Evolutionary conservation across 2,113 vertebrate species (phyloP).

Genomic region (Tichodroma muraria): DNA sequence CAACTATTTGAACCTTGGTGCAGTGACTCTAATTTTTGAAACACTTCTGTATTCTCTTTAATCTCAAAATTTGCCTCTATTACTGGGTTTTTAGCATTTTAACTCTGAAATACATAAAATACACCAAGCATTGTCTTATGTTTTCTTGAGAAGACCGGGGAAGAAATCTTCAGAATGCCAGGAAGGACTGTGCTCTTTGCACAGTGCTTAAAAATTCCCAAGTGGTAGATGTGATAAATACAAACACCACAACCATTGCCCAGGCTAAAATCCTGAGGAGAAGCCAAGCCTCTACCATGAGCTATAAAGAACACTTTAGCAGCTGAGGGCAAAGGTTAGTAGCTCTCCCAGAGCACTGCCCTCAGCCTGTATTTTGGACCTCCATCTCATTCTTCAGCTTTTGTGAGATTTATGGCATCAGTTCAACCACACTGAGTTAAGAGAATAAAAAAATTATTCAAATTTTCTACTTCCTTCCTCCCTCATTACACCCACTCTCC

Average conservation of each 20-base stretch:
- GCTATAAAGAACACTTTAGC: background rate
- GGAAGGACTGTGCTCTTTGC: background rate
- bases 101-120: background rate
- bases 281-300: background rate
- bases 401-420: background rate
- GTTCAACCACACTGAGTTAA: background rate
- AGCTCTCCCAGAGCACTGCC: background rate
- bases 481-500: conserved; percentile 39
- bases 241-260: background rate
- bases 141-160: background rate
- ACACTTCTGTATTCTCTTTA: background rate
- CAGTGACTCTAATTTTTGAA: background rate
- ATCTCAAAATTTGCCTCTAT: background rate
- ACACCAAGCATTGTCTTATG: background rate
- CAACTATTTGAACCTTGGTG: background rate
- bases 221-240: background rate
- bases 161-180: background rate
- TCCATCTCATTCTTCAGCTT: background rate
- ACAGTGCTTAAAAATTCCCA: background rate
- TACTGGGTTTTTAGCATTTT: background rate
- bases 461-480: conserved; percentile 30
- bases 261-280: background rate
- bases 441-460: background rate
- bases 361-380: background rate
- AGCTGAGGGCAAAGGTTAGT: background rate